A percentile compares a stretch with the other conserved stretches of the same genome.
Conservation (phyloP, 2,888 invertebrate species). For the Synergus japonicus region DNA sequence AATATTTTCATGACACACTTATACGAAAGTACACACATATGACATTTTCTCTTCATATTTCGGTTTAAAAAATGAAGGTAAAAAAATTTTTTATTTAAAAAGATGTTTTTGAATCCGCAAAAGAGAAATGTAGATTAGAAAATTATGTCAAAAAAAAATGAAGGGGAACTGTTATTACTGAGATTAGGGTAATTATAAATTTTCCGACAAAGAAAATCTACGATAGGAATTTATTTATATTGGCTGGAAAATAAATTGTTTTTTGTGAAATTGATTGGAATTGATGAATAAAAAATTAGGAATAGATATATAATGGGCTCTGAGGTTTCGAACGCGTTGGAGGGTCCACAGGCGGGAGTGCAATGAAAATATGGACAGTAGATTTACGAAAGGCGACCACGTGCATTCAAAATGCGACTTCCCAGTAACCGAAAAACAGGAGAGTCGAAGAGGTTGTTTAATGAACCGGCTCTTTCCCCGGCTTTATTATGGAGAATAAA, state of each 20-base stretch:
- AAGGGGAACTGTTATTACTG: neutral
- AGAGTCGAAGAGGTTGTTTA: constrained; percentile 44
- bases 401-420: constrained; percentile 76
- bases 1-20: constrained; percentile 14
- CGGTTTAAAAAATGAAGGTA: neutral
- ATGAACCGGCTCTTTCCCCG: too few species aligned
- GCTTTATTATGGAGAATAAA: too few species aligned
- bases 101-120: neutral
- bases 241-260: neutral
- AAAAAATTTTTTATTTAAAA: neutral
- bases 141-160: neutral
- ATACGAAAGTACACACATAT: neutral
- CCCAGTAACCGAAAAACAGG: constrained; percentile 60
- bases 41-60: neutral
- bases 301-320: neutral
- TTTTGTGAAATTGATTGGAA: neutral
- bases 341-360: constrained; percentile 11
- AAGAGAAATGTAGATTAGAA: neutral
- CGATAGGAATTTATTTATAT: neutral
- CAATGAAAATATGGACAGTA: constrained; percentile 59
- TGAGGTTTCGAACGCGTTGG: constrained; percentile 15
- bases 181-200: neutral
- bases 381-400: constrained; percentile 70
- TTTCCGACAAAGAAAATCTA: constrained; percentile 22
- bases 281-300: neutral